Evolutionary conservation across 37 sponge, comb jelly and placozoan genomes (phyloP).

Genomic region (Spongilla lacustris): DNA sequence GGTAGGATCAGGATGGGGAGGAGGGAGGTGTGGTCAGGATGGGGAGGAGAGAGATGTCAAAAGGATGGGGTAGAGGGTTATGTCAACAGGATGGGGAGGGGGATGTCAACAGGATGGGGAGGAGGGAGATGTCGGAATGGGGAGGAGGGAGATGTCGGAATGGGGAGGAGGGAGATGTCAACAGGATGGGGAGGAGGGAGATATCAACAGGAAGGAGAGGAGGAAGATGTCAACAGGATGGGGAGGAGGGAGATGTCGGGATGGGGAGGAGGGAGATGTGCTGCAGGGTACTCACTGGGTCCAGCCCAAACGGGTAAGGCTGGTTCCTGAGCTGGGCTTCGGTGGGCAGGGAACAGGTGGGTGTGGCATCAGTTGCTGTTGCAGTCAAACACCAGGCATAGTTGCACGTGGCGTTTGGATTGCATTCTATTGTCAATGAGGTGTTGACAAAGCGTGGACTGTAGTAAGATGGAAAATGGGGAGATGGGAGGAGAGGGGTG

Average conservation of each 20-base stretch:
- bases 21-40: background rate
- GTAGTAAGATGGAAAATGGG: too few relatives aligned
- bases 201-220: too few relatives aligned
- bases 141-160: too few relatives aligned
- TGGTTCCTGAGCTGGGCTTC: conserved; percentile 27
- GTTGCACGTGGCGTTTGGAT: too few relatives aligned
- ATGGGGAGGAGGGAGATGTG: too few relatives aligned
- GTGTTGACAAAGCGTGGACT: too few relatives aligned
- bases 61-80: background rate
- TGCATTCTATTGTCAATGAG: too few relatives aligned
- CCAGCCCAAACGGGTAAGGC: conserved; percentile 84
- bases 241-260: too few relatives aligned
- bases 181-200: background rate
- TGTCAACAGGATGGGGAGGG: background rate
- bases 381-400: background rate
- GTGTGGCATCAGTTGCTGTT: background rate
- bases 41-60: background rate
- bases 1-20: background rate
- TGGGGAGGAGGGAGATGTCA: background rate
- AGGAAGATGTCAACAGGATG: too few relatives aligned
- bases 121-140: too few relatives aligned
- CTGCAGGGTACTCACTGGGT: conserved; percentile 87
- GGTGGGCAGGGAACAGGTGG: conserved; percentile 25
- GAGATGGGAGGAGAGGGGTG: too few relatives aligned
- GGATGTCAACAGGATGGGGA: too few relatives aligned